Evolutionary conservation across 2,888 invertebrate genomes (phyloP), one percentile per base, ranked within the genome.

Genomic region (Drosophila niveifrons): DNA sequence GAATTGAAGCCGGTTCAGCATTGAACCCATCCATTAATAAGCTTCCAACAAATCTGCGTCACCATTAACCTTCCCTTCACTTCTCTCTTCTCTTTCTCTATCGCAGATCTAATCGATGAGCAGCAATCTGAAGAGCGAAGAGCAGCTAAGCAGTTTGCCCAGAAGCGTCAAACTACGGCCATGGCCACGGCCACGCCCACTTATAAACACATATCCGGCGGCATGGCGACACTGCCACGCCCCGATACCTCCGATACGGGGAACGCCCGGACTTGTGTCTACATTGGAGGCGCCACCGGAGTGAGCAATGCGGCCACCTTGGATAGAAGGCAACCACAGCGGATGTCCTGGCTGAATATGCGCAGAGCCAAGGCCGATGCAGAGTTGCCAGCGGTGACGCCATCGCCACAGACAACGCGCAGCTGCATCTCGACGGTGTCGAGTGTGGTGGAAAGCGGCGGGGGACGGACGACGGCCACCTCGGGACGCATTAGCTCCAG

Each of bases 401-500:
- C 90, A 15, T 91, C 90, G 41, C 90, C 90, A 8, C 90, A 91
- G 68, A 91, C 90, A 10, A 90, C 90, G 10, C 88, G 90, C 48
- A 91, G 90, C 63, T 91, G 90, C 76, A 81, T 90, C 53, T 91
- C 91, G 18, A 90, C 91, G 18, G 87, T 90, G 55, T 89, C 89
- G 55, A 91, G 90, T 44, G 89, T 86, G 57, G 87, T 88, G 59
- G 80, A 88, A 71, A 80, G 79, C 29, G 80, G 78, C 56, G 89
- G 75, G 9, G 91, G 91, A 29, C 85, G 91, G 29, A 91, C 90
- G 10, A 91, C 91, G 8, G 91, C 91, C 62, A 88, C 91, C 18
- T 91, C 91, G 47, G 91, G 90, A 8, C 90, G 88, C 51, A 90
- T 90, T 43, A 91, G 90, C 63, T 89, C 90, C 62, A 91, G 91